Conservation (phyloP, 2,113 vertebrate genomes). For the Ophiodon elongatus region DNA sequence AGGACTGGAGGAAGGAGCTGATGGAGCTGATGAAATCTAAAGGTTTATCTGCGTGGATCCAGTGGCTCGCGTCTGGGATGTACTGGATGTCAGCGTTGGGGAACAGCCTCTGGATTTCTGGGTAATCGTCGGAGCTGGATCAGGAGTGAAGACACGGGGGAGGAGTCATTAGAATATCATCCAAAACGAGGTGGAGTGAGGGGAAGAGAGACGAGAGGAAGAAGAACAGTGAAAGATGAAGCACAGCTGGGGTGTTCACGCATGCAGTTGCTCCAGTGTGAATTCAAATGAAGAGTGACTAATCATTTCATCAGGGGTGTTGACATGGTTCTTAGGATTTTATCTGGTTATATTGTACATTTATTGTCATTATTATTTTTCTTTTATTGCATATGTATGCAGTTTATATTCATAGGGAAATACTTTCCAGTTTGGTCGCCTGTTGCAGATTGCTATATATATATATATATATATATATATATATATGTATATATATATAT, state of each 20-base stretch:
- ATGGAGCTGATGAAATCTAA: constrained; percentile 90
- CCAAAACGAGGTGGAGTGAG: not conserved
- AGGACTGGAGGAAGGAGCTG: constrained; percentile 87
- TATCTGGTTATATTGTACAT: not conserved
- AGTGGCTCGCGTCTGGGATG: constrained; percentile 91
- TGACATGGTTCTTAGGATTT: not conserved
- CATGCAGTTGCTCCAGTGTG: not conserved
- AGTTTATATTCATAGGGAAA: not conserved
- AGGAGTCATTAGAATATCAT: not conserved
- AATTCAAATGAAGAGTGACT: not conserved
- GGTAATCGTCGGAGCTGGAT: constrained; percentile 88
- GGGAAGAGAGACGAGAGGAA: not conserved
- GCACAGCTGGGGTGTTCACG: not conserved
- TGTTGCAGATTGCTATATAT: not conserved
- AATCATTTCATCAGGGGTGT: not conserved
- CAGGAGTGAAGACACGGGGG: not conserved
- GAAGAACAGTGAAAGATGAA: not conserved
- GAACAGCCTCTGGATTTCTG: constrained; percentile 91
- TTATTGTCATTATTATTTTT: not conserved
- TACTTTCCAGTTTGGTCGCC: not conserved
- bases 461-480: no score
- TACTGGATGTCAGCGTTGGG: constrained; percentile 88
- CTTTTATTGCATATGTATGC: not conserved
- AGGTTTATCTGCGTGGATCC: constrained; percentile 93
- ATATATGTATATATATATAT: no score